Evolutionary conservation across 2,113 vertebrate genomes (phyloP), one percentile per base, ranked within the genome.

Genomic region (Boulengeromyrus knoepffleri): DNA sequence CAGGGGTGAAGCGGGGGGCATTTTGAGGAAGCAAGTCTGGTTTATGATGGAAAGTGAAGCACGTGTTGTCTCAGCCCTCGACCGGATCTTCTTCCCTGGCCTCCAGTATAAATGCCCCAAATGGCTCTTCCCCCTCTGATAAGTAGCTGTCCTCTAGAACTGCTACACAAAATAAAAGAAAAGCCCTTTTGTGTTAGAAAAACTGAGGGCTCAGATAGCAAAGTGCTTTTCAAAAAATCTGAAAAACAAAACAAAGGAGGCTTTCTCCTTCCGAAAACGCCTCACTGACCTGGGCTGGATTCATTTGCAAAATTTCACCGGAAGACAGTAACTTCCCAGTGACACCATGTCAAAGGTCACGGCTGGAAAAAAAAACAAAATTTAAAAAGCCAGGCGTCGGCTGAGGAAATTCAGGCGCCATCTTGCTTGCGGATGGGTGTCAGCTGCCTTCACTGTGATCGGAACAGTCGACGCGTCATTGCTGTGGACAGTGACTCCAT

Each of bases 151-250:
- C 47, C 85, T 53, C 27, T 27, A 83, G 10, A 47, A 56, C 52
- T 21, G 50, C 49, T 27, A 83, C 27, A 83, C 27, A 56, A 42
- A 36, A 49, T 47, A 70, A 83, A 31, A 89, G 70, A 89, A 85
- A 58, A 85, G 50, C 52, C 24, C 77, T 53, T 85, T 58, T 89
- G 77, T 58, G 52, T 50, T 47, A 15, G 15, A 31, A 62, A 49
- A 83, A 89, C 24, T 21, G 24, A 90, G 1, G 62, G 85, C 21
- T 90, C 46, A 46, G 62, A 88, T 77, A 88, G 70, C 31, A 62
- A 90, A 56, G 36, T 39, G 31, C 74, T 80, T 85, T 42, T 46
- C 83, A 85, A 47, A 85, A 85, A 27, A 49, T 31, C n/a, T 46
- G 56, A 83, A 62, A 19, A 8, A 49, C 39, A 84, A 49, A 87